phyloP scores from a whole-genome alignment of 2,888 invertebrate genomes.

The Orthonychiurus folsomi region DNA sequence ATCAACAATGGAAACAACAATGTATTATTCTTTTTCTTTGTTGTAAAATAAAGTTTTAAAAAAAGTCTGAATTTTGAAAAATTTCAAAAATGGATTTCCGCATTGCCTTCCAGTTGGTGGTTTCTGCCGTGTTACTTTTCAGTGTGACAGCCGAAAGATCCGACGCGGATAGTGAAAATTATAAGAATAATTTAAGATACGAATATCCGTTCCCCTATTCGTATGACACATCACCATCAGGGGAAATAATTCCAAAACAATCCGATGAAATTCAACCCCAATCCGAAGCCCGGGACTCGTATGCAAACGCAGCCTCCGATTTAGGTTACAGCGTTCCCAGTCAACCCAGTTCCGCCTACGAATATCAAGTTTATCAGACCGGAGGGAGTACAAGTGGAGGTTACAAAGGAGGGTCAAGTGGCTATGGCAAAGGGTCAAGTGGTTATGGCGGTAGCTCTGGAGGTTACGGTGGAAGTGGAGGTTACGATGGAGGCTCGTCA shows the following conservation, averaged over 20 bases:
- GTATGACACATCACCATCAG: neutral
- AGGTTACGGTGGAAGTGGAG: neutral
- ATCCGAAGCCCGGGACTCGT: constrained; percentile 1
- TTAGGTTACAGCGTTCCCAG: neutral
- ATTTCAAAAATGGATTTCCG: too few relatives aligned
- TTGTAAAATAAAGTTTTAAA: too few relatives aligned
- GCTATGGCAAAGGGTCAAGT: too few relatives aligned
- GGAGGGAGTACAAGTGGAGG: too few relatives aligned
- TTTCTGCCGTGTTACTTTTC: too few relatives aligned
- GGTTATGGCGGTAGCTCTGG: neutral
- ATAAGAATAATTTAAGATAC: neutral
- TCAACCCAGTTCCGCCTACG: too few relatives aligned
- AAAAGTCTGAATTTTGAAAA: too few relatives aligned
- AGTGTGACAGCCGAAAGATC: neutral
- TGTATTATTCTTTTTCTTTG: too few relatives aligned
- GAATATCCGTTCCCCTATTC: neutral
- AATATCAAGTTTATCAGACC: too few relatives aligned
- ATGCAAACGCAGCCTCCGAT: neutral
- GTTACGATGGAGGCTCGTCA: neutral
- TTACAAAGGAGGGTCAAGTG: too few relatives aligned
- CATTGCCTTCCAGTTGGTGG: too few relatives aligned
- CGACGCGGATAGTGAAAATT: neutral
- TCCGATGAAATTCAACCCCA: neutral
- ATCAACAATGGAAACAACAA: too few relatives aligned
- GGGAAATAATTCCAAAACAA: neutral